Conservation (phyloP, 2,797 vertebrate genomes). For the Natrix natrix region DNA sequence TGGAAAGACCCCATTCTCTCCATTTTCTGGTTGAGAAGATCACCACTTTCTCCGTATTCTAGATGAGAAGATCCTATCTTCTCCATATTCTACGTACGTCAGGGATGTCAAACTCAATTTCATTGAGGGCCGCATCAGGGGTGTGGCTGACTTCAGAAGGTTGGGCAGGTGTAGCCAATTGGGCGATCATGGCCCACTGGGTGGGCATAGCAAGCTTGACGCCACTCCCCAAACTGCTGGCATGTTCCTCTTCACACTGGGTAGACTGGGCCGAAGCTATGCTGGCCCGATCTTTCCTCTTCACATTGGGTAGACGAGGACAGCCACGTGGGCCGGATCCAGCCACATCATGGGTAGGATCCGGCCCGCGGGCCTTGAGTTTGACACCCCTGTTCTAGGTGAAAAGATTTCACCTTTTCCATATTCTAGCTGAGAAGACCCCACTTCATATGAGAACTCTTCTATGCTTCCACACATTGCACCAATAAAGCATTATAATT, state of each 20-base stretch:
- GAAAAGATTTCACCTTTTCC: background rate
- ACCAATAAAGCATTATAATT: background rate
- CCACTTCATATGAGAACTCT: background rate
- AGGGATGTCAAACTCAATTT: background rate
- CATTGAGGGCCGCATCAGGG: no score
- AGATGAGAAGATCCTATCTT: background rate
- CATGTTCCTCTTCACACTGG: no score
- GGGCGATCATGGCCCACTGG: no score
- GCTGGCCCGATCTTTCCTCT: no score
- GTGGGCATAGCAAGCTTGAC: no score
- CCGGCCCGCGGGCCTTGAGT: no score
- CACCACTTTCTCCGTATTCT: background rate
- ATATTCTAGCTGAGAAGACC: background rate
- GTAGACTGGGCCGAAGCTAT: no score
- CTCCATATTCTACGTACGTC: background rate
- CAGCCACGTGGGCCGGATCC: fast-evolving
- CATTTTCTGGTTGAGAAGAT: background rate
- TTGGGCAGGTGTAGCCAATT: no score
- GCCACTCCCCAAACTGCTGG: no score
- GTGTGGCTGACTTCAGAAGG: no score
- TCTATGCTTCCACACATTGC: background rate
- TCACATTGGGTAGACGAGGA: no score
- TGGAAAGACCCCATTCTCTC: background rate
- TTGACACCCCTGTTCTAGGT: background rate
- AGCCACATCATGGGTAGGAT: no score